phyloP scores from a whole-genome alignment of 2,888 invertebrate genomes.

The Chouioia cunea region DNA sequence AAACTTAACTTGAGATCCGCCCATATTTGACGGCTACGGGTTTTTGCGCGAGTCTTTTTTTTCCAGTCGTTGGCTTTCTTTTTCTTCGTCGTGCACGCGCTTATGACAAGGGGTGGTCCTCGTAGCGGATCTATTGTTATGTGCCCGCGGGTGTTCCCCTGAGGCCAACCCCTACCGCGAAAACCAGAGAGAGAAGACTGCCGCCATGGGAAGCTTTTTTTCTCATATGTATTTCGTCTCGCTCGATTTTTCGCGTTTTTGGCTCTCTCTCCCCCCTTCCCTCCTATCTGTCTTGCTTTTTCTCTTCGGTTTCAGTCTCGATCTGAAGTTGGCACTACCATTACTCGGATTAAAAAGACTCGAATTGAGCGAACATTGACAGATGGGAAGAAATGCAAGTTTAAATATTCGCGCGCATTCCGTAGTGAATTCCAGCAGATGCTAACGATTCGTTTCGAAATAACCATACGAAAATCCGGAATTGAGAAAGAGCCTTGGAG shows the following conservation, averaged over 20 bases:
- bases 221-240: constrained; percentile 39
- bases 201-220: constrained; percentile 48
- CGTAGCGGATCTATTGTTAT: constrained; percentile 61
- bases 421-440: too few species aligned
- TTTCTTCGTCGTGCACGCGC: constrained; percentile 29
- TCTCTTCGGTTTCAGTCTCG: not conserved
- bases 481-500: constrained; percentile 35
- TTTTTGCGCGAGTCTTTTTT: constrained; percentile 49
- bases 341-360: too few species aligned
- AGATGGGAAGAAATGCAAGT: too few species aligned
- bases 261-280: constrained; percentile 34
- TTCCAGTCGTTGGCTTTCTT: constrained; percentile 31
- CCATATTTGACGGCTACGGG: constrained; percentile 63
- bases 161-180: constrained; percentile 16
- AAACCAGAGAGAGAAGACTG: not conserved
- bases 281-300: constrained; percentile 6
- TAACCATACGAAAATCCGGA: constrained; percentile 29
- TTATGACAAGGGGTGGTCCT: constrained; percentile 63
- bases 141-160: constrained; percentile 63
- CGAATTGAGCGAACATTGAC: too few species aligned
- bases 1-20: constrained; percentile 47
- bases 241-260: constrained; percentile 42
- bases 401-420: too few species aligned
- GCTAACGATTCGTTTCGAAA: constrained; percentile 23
- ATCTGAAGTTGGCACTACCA: too few species aligned